Evolutionary conservation across 2,888 invertebrate genomes (phyloP), one percentile per base, ranked within the genome.

Genomic region (Acanthacorydalis orientalis): DNA sequence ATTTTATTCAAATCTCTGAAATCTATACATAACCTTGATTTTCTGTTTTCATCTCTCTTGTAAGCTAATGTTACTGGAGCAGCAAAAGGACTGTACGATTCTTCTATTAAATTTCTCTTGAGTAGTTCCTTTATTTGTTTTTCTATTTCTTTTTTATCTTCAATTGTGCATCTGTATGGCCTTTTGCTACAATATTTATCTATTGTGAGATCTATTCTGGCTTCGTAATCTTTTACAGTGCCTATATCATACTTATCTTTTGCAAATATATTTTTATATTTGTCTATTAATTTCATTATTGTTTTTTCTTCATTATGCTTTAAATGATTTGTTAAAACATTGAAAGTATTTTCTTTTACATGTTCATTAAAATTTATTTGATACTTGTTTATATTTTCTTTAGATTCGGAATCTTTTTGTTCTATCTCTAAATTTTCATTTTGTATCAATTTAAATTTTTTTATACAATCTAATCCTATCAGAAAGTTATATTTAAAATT

Each of bases 1-100:
- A 59, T 55, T 53, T 59, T 60, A 48, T 59, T 58, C 42, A 59
- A 49, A 4, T 59, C 59, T 49, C 55, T 44, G 43, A 56, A 60
- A 40, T 58, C 57, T 40, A 59, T 57, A 43, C 59, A 60, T 12
- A 58, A 41, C 43, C 57, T 54, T 32, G 56, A 52, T 53, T 49
- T 59, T 51, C 54, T 56, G 40, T 51, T 50, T 49, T 56, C 54
- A 39, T 57, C 57, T 51, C 52, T 57, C 23, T 48, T 48, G 31
- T n/a, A 48, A 10, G 47, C 49, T 41, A 33, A 16, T 32, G 49
- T 49, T 12, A 49, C 46, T 15, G 49, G 49, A 7, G 47, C 49
- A 34, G 49, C 49, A 35, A 49, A 49, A 16, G 46, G 49, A 48
- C 46, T 49, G 35, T 48, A 49, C 11, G 49, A 49, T 44, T 49